phyloP scores from a whole-genome alignment of 2,888 invertebrate genomes.

The Tipula confusa region DNA sequence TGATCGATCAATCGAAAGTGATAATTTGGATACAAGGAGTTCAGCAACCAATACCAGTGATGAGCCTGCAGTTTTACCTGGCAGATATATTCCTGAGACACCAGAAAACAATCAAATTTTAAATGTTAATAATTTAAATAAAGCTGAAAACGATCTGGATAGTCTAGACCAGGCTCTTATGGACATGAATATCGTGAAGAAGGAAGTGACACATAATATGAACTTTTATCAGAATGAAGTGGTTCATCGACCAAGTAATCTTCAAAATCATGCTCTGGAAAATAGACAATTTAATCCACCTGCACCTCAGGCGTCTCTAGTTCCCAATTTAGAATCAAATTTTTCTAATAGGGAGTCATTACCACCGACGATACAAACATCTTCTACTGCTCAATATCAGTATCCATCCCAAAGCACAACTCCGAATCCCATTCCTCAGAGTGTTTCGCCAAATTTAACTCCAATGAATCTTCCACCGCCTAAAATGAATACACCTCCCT shows the following conservation, averaged over 20 bases:
- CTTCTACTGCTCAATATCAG: slow-evolving; percentile 33
- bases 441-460: neutral
- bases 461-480: neutral
- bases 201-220: neutral
- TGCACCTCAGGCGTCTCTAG: slow-evolving; percentile 33
- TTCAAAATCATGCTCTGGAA: neutral
- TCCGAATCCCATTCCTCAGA: neutral
- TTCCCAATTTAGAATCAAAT: slow-evolving; percentile 35
- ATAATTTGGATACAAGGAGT: slow-evolving; percentile 59
- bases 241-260: neutral
- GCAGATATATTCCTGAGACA: neutral
- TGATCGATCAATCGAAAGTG: slow-evolving; percentile 57
- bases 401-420: neutral
- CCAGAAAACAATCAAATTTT: neutral
- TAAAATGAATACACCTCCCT: slow-evolving; percentile 30
- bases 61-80: slow-evolving; percentile 45
- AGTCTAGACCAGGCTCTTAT: slow-evolving; percentile 33
- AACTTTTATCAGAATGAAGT: slow-evolving; percentile 26
- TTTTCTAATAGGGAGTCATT: neutral
- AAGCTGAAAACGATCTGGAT: slow-evolving; percentile 27
- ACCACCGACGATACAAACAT: neutral
- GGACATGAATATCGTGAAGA: slow-evolving; percentile 26
- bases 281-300: slow-evolving; percentile 26
- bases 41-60: slow-evolving; percentile 55
- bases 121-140: neutral